phyloP scores from a whole-genome alignment of 2,113 vertebrate genomes.

The Apteryx mantelli region DNA sequence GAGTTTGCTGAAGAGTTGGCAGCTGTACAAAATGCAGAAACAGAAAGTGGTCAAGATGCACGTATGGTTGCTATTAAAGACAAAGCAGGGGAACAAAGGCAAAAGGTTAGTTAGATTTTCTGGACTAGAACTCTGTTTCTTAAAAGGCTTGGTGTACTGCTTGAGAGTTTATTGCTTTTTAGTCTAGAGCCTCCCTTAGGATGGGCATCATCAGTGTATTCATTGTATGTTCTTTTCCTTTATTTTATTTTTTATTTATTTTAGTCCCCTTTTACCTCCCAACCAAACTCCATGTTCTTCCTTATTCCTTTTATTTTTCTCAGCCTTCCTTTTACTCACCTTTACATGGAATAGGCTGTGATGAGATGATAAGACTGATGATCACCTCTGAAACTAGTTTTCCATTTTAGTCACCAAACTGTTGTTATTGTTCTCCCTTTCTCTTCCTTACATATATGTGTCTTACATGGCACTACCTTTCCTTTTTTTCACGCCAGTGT shows the following conservation, averaged over 20 bases:
- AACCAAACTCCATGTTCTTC: not conserved
- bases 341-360: not conserved
- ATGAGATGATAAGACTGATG: not conserved
- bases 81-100: not conserved
- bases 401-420: not conserved
- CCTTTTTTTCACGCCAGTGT: not conserved
- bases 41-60: not conserved
- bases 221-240: not conserved
- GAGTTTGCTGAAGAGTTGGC: slow-evolving; percentile 1
- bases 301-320: not conserved
- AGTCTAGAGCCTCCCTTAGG: not conserved
- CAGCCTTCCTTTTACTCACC: not conserved
- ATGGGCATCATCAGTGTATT: not conserved
- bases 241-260: not conserved
- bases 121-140: not conserved
- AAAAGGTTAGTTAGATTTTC: not conserved
- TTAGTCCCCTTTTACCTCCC: not conserved
- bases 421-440: not conserved
- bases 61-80: not conserved
- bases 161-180: not conserved
- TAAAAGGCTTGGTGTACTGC: not conserved
- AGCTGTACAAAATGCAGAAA: slow-evolving; percentile 35
- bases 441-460: not conserved
- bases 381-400: not conserved
- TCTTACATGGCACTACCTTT: not conserved